These are phyloP conservation scores for Parapristionchus giblindavisi DNA, from an alignment of 2,888 invertebrate genomes.

Conservation along the genomic window DNA sequence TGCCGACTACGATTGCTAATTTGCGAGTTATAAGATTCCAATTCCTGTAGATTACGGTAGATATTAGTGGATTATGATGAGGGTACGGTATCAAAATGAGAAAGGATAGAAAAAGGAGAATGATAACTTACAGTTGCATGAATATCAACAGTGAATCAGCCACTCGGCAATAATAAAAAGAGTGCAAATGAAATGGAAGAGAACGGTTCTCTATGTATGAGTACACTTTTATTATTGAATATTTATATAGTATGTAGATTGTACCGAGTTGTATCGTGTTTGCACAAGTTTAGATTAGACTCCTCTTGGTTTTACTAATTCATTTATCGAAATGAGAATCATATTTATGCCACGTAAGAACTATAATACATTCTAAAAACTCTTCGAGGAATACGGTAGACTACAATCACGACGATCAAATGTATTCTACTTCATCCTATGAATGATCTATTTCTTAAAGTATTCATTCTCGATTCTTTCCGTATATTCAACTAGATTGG, in stretches of 20 bases:
- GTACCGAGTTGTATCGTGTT: not conserved
- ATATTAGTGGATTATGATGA: not conserved
- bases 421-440: not conserved
- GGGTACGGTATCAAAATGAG: not conserved
- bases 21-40: conserved; percentile 33
- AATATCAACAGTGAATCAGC: conserved; percentile 16
- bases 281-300: not conserved
- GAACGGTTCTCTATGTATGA: too few species aligned
- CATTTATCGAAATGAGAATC: not conserved
- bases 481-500: conserved; percentile 83
- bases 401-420: not conserved
- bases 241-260: too few species aligned
- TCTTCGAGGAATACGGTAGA: too few species aligned
- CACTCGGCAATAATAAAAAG: conserved; percentile 20
- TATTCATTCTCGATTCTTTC: conserved; percentile 79
- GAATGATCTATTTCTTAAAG: conserved; percentile 47
- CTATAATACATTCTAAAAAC: conserved; percentile 13
- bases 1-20: conserved; percentile 21
- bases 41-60: conserved; percentile 15
- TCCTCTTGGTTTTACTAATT: not conserved
- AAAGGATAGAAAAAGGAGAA: not conserved
- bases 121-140: conserved; percentile 8
- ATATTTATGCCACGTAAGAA: conserved; percentile 15
- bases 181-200: too few species aligned
- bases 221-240: too few species aligned